Evolutionary conservation across 2,888 invertebrate genomes (phyloP), one percentile per base, ranked within the genome.

Genomic region (Heterodera filipjevi): DNA sequence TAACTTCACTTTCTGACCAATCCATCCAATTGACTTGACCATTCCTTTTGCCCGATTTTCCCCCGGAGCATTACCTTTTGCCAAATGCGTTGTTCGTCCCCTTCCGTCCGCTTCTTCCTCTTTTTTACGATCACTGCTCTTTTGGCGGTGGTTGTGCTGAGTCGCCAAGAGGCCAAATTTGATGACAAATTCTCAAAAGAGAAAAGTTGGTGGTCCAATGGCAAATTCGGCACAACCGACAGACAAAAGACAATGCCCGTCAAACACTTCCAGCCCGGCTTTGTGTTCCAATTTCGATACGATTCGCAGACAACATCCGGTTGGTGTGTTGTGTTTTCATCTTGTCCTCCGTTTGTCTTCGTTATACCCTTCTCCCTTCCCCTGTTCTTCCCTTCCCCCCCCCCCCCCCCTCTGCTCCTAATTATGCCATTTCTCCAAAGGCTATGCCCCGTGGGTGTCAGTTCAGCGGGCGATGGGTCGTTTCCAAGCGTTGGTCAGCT

Each of bases 371-470:
- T 39, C 39, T 39, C 39, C 12, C 12, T 39, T 6, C 39, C 39
- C 10, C 10, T 6, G 3, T 66, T 66, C 66, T 66, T 27, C 30
- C 33, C 2, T 53, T 19, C 3, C 53, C 19, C 68, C 5, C 19
- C 6, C 35, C 19, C 6, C n/a, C n/a, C 22, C 27, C 32, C n/a
- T 8, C 72, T n/a, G n/a, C n/a, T n/a, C n/a, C n/a, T n/a, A n/a
- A n/a, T n/a, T n/a, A n/a, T n/a, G n/a, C n/a, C n/a, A n/a, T n/a
- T n/a, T n/a, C n/a, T n/a, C n/a, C n/a, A n/a, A n/a, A 72, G 76
- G 76, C 6, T 76, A 66, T n/a, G 66, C 76, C 6, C 76, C 76
- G 6, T 66, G 76, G 66, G 66, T 76, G 19, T 76, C 76, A 3
- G 39, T 35, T 5, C 76, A 76, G 44, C 76, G 66, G 16, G 76